Evolutionary conservation across 2,888 invertebrate genomes (phyloP).

Genomic region (Lysandra coridon): DNA sequence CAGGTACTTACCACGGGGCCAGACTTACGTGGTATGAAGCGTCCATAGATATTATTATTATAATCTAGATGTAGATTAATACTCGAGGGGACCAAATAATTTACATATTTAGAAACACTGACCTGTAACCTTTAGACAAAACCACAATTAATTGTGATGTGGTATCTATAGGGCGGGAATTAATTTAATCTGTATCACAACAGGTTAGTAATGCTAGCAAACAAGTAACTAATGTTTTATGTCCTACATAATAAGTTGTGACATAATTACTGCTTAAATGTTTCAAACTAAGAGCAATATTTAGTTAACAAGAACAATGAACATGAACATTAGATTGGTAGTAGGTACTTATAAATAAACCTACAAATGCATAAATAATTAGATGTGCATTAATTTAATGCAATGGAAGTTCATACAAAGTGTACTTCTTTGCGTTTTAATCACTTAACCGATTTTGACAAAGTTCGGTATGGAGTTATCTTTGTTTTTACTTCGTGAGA

Average conservation of each 20-base stretch:
- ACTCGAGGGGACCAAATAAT: neutral
- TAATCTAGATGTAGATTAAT: no score
- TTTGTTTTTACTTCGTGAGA: no score
- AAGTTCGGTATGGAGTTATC: no score
- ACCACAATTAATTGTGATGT: slow-evolving; percentile 18
- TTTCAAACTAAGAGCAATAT: neutral
- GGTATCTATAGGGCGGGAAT: neutral
- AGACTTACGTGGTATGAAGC: no score
- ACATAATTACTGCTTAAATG: neutral
- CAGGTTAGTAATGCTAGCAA: neutral
- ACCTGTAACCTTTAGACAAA: slow-evolving; percentile 11
- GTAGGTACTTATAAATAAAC: no score
- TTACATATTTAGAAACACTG: neutral
- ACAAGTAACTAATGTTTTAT: slow-evolving; percentile 10
- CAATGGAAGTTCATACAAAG: no score
- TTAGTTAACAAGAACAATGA: neutral
- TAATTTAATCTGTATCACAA: slow-evolving; percentile 17
- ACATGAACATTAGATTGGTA: neutral
- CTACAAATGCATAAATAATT: no score
- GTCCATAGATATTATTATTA: no score
- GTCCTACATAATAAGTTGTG: neutral
- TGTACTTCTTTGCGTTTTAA: no score
- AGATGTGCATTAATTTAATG: no score
- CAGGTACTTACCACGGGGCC: no score
- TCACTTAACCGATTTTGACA: no score